Percentiles rank a stretch among this genome's conserved stretches.
phyloP scores from a whole-genome alignment of 2,113 vertebrate species.

The Protobothrops flavoviridis region DNA sequence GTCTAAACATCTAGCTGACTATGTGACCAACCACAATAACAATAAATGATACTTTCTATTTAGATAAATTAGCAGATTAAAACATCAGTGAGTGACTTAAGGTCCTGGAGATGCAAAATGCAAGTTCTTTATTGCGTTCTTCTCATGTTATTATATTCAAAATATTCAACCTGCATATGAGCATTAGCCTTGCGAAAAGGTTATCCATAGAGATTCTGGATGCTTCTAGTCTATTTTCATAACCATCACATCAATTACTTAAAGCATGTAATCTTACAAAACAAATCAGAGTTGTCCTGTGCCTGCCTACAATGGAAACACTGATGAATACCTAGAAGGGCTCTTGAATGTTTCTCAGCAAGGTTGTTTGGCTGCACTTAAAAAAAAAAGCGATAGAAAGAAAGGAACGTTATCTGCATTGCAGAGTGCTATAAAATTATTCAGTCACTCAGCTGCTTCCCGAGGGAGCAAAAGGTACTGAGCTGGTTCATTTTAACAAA shows the following conservation, averaged over 20 bases:
- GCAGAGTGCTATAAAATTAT: slow-evolving; percentile 44
- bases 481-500: slow-evolving; percentile 2
- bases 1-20: background rate
- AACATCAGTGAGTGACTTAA: slow-evolving; percentile 13
- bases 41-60: background rate
- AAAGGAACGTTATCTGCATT: slow-evolving; percentile 49
- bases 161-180: background rate
- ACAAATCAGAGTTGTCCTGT: slow-evolving; percentile 16
- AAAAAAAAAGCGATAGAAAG: slow-evolving; percentile 28
- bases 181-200: slow-evolving; percentile 2
- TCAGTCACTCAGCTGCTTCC: slow-evolving; percentile 6
- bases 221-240: slow-evolving; percentile 1
- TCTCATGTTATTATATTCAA: slow-evolving; percentile 18
- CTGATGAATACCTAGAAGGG: slow-evolving; percentile 18
- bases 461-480: slow-evolving; percentile 27
- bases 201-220: slow-evolving; percentile 18
- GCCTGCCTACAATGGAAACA: slow-evolving; percentile 34
- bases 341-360: slow-evolving; percentile 42
- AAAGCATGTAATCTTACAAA: slow-evolving; percentile 24
- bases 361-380: slow-evolving; percentile 42
- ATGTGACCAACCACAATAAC: background rate
- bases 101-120: slow-evolving; percentile 4
- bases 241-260: slow-evolving; percentile 28
- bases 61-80: background rate
- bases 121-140: background rate